phyloP scores from a whole-genome alignment of 2,113 vertebrate genomes.

The Gnathonemus longibarbis region DNA sequence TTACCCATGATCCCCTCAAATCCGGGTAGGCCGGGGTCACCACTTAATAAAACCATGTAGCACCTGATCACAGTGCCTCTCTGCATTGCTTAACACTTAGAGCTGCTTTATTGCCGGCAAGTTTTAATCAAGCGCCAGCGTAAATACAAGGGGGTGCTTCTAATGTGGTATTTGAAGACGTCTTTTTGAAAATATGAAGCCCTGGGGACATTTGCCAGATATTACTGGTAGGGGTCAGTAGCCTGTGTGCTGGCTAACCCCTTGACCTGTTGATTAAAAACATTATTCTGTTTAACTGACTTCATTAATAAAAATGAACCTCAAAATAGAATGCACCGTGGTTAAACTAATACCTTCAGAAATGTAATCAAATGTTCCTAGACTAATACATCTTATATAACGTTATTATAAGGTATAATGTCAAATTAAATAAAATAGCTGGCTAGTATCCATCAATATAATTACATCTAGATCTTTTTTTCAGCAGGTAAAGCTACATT shows the following conservation, averaged over 20 bases:
- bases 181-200: neutral
- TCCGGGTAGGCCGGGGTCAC: neutral
- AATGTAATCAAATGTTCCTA: neutral
- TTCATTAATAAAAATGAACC: slow-evolving; percentile 12
- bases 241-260: neutral
- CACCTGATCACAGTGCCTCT: neutral
- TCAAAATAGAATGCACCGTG: neutral
- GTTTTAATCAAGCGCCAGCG: neutral
- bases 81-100: neutral
- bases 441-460: neutral
- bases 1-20: neutral
- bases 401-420: neutral
- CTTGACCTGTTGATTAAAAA: slow-evolving; percentile 12
- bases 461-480: neutral
- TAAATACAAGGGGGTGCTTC: neutral
- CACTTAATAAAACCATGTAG: neutral
- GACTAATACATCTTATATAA: neutral
- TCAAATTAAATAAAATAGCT: neutral
- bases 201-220: neutral
- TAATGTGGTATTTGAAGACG: neutral
- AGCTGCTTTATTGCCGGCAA: neutral
- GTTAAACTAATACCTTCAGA: neutral
- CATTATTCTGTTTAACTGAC: neutral
- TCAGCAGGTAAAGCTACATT: neutral
- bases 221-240: neutral